Base-by-base conservation (phyloP, 1,140 invertebrate genomes). In the Pseudomyrmex gracilis region DNA sequence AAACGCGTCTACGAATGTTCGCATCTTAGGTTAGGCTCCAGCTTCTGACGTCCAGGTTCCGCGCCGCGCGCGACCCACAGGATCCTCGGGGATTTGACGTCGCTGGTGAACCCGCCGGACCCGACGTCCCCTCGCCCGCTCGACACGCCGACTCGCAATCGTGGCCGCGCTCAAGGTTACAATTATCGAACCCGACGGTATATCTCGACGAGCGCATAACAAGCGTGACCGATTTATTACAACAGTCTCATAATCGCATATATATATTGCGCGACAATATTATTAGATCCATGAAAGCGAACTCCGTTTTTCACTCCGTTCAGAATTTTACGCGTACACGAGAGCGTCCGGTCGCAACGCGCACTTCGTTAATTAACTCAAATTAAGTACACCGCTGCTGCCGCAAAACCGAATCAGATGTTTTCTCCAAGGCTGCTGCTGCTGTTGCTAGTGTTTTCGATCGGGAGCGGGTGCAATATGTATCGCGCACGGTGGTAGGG, bases 1-100 rank as follows among this genome's bases (percentile, higher is more conserved):
- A 83, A 92, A 91, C 87, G 90, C 90, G 87, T 93, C 88, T 87
- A 85, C 90, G 84, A 85, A 88, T 82, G 84, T 89, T 92, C 91
- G 93, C 93, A 93, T 94, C 91, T 94, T 93, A 93, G 93, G 93
- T 93, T 93, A 92, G 89, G 76, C 68, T 91, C 87, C 91, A 90
- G 86, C 83, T 90, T 87, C 61, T 87, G 86, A 89, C 85, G 86
- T 84, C 17, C 85, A 34, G 5, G 15, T 84, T 73, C 61, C 73
- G 85, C 77, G 73, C 77, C 49, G 22, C n/a, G 34, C 34, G 34
- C 34, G 5, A 34, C 17, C 61, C 10, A 55, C 20, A 53, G 22
- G 51, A 70, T 55, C 22, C 60, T 47, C 60, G 47, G 17, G 17
- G 34, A 34, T 34, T 34, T 34, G 5, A 34, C 34, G 34, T 34